A percentile compares a stretch with the other conserved stretches of the same genome.
Evolutionary conservation across 2,797 vertebrate genomes (phyloP).

Genomic region (Sandelia bainsii): DNA sequence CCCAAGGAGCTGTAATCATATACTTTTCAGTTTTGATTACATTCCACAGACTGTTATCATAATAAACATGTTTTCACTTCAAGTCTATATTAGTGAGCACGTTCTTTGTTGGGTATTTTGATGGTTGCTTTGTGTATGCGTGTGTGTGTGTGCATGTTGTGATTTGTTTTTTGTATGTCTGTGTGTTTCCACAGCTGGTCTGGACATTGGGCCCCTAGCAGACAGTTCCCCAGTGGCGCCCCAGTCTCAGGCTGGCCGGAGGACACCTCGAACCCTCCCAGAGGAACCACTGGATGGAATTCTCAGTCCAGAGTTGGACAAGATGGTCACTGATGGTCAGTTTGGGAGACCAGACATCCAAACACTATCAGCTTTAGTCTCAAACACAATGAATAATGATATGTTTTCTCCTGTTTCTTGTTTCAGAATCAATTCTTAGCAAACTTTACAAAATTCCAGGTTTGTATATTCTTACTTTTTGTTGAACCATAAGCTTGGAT

Average conservation of each 20-base stretch:
- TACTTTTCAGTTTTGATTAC: constrained; percentile 50
- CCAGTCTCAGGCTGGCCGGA: constrained; percentile 84
- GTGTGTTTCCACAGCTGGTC: constrained; percentile 87
- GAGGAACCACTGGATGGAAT: constrained; percentile 96
- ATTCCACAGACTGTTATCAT: constrained; percentile 53
- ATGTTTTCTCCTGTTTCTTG: constrained; percentile 12
- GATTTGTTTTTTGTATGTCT: constrained; percentile 60
- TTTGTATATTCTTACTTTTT: constrained; percentile 72
- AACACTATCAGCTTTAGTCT: background rate
- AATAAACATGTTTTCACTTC: constrained; percentile 53
- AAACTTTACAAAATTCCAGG: constrained; percentile 99
- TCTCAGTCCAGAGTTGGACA: constrained; percentile 98
- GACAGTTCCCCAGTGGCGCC: constrained; percentile 87
- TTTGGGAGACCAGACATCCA: constrained; percentile 30
- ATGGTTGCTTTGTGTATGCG: constrained; percentile 32
- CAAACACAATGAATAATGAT: constrained; percentile 16
- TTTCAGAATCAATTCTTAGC: constrained; percentile 96
- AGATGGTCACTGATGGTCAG: constrained; percentile 99
- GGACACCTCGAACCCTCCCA: constrained; percentile 86
- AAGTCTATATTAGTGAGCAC: constrained; percentile 47
- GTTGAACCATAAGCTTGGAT: background rate
- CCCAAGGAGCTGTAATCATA: constrained; percentile 45
- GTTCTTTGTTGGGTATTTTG: constrained; percentile 31
- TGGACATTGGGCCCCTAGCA: constrained; percentile 89
- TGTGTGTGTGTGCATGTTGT: constrained; percentile 29